Evolutionary conservation across 2,888 invertebrate genomes (phyloP).

Genomic region (Hybos culiciformis): DNA sequence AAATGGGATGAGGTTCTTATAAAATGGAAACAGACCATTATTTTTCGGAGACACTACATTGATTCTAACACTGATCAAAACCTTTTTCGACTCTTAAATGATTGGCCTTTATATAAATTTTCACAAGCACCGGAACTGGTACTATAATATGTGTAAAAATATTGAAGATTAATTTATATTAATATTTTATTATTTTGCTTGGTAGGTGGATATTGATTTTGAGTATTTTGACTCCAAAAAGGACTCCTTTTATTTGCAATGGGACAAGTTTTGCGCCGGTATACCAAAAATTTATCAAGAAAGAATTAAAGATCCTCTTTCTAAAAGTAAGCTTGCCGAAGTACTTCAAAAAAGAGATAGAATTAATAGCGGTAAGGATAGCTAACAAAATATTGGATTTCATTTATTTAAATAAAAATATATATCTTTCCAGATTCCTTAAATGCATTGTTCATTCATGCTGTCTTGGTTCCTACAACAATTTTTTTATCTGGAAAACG

Average conservation of each 20-base stretch:
- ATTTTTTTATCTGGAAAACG: background rate
- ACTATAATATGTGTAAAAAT: background rate
- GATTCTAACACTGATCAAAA: background rate
- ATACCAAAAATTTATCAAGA: background rate
- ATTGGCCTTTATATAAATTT: conserved; percentile 3
- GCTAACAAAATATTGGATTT: background rate
- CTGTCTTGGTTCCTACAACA: background rate
- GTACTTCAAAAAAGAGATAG: background rate
- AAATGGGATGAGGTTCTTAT: background rate
- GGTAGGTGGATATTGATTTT: conserved; percentile 1
- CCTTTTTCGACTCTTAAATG: background rate
- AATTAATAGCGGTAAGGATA: background rate
- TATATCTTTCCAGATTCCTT: background rate
- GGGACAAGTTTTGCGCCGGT: conserved; percentile 2
- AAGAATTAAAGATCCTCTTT: background rate
- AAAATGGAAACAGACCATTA: background rate
- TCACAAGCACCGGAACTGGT: conserved; percentile 4
- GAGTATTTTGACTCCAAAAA: background rate
- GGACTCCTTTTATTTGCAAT: background rate
- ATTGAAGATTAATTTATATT: background rate
- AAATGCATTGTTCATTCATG: background rate
- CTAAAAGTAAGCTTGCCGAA: background rate
- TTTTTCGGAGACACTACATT: background rate
- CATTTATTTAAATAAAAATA: background rate
- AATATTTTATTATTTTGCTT: background rate